These are phyloP conservation scores for Manacus vitellinus DNA, from an alignment of 2,113 vertebrate genomes.

Conservation along the genomic window DNA sequence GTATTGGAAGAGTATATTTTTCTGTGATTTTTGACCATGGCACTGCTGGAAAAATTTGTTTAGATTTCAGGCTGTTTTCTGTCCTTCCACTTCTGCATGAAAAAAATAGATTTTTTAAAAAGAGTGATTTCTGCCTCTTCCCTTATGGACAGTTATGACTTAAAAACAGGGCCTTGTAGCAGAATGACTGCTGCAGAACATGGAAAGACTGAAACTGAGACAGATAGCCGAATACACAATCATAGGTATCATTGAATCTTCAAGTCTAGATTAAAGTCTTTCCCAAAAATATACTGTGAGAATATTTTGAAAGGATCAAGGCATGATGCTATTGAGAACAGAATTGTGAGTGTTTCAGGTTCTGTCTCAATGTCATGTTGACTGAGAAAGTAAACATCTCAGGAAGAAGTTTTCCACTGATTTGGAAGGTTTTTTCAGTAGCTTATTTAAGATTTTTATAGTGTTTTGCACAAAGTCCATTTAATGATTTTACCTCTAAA, in stretches of 20 bases:
- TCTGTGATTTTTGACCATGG: neutral
- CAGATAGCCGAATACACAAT: neutral
- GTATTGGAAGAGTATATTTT: neutral
- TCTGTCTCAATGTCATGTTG: neutral
- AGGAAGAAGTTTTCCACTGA: neutral
- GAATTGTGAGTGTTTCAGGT: neutral
- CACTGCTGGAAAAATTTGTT: neutral
- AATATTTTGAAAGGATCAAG: neutral
- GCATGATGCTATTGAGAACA: neutral
- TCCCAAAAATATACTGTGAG: neutral
- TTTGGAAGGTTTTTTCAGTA: neutral
- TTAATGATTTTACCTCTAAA: neutral
- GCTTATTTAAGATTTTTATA: neutral
- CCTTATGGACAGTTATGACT: neutral
- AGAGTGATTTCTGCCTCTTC: neutral
- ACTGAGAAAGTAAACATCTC: neutral
- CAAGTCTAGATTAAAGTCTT: neutral
- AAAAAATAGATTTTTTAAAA: neutral
- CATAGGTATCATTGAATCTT: neutral
- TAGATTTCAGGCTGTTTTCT: conserved; percentile 22
- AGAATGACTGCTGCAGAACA: neutral
- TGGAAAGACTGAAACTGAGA: neutral
- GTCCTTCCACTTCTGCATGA: neutral
- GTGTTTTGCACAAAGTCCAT: neutral
- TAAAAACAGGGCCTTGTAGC: neutral